A percentile compares a stretch with the other conserved stretches of the same genome.
Evolutionary conservation across 2,797 vertebrate species (phyloP).

Genomic region (Pelobates cultripes): DNA sequence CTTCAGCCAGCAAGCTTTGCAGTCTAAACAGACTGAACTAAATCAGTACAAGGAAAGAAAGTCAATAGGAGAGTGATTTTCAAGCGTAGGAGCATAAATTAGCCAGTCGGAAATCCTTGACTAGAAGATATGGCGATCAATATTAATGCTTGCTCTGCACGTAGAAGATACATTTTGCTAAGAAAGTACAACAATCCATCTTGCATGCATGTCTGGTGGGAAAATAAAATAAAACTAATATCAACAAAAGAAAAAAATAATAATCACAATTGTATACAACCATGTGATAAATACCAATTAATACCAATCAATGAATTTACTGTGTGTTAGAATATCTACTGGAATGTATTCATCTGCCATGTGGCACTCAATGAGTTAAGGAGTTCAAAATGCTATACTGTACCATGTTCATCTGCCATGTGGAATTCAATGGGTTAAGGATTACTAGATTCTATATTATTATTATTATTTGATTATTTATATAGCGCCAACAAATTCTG

Average conservation of each 20-base stretch:
- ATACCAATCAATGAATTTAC: no score
- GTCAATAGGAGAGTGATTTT: constrained; percentile 39
- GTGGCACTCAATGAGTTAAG: neutral
- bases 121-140: constrained; percentile 40
- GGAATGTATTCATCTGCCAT: neutral
- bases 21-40: constrained; percentile 22
- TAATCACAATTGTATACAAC: neutral
- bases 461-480: no score
- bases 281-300: neutral
- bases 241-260: neutral
- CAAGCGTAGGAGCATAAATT: constrained; percentile 19
- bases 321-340: no score
- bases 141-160: constrained; percentile 35
- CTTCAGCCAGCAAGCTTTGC: neutral
- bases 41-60: constrained; percentile 32
- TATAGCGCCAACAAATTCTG: no score
- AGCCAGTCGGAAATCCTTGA: constrained; percentile 30
- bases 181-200: constrained; percentile 29
- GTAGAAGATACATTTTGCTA: constrained; percentile 23
- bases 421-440: no score
- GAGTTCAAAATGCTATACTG: no score
- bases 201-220: neutral
- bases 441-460: no score
- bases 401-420: no score
- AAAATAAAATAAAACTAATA: neutral